Percentiles rank a stretch among this genome's conserved stretches.
Evolutionary conservation across 2,888 invertebrate species (phyloP).

Genomic region (Drosophila aldrichi): DNA sequence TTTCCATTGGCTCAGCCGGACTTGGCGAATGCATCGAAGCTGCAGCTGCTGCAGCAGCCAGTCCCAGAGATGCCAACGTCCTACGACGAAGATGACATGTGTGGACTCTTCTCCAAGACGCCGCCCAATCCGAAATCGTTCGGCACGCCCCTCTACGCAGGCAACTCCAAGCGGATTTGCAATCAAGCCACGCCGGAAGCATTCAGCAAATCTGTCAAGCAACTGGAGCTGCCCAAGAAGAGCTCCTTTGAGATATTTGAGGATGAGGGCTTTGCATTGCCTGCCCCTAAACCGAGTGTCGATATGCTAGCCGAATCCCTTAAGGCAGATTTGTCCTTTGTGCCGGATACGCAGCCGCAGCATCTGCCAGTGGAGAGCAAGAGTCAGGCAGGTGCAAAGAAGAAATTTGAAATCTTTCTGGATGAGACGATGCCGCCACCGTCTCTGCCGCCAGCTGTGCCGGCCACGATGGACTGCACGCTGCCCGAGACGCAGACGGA

Average conservation of each 20-base stretch:
- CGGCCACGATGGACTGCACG: constrained; percentile 37
- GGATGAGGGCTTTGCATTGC: constrained; percentile 27
- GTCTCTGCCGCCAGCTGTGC: background rate
- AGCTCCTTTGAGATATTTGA: constrained; percentile 45
- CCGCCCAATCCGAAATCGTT: constrained; percentile 63
- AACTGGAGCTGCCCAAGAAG: constrained; percentile 11
- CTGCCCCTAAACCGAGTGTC: constrained; percentile 11
- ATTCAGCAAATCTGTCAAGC: constrained; percentile 35
- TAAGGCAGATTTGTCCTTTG: constrained; percentile 68
- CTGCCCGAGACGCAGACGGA: constrained; percentile 56
- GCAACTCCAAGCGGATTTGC: constrained; percentile 58
- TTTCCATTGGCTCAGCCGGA: constrained; percentile 47
- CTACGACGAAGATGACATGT: constrained; percentile 67
- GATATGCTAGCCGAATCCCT: constrained; percentile 57
- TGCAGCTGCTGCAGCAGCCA: constrained; percentile 11
- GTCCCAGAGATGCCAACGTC: constrained; percentile 39
- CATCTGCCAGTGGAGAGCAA: background rate
- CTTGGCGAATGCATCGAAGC: constrained; percentile 20
- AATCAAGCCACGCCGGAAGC: constrained; percentile 60
- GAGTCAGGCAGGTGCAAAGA: constrained; percentile 8
- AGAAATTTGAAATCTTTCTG: constrained; percentile 59
- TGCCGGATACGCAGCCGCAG: constrained; percentile 54
- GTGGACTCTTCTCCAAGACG: constrained; percentile 73
- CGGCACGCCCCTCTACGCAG: constrained; percentile 38
- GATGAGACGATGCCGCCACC: constrained; percentile 58